These are phyloP conservation scores for Platysteira castanea DNA, from an alignment of 2,113 vertebrate species.

Conservation along the genomic window DNA sequence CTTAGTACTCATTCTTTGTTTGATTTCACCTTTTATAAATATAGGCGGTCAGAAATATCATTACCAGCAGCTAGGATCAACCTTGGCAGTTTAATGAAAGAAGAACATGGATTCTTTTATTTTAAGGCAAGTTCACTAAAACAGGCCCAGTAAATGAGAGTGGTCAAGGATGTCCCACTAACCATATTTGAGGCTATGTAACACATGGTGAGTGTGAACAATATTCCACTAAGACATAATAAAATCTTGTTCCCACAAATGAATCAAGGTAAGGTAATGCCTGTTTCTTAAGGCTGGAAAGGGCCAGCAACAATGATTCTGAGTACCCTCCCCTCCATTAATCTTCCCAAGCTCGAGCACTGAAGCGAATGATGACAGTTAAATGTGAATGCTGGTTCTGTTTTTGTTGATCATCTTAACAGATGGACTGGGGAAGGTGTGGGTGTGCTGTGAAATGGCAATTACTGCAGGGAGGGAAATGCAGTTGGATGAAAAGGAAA, in stretches of 20 bases:
- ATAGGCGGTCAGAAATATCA: neutral
- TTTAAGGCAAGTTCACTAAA: neutral
- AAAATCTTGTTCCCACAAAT: neutral
- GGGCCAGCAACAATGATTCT: neutral
- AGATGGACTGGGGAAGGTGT: constrained; percentile 59
- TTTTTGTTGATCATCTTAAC: constrained; percentile 46
- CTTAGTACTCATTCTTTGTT: neutral
- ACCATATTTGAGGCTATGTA: neutral
- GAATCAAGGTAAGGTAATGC: neutral
- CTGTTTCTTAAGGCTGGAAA: constrained; percentile 3
- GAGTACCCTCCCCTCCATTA: neutral
- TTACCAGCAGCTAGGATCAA: neutral
- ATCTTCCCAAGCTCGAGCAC: neutral
- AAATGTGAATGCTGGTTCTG: neutral
- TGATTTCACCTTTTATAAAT: neutral
- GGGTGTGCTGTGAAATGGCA: constrained; percentile 54
- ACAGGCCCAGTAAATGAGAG: neutral
- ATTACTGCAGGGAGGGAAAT: constrained; percentile 38
- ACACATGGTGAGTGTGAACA: neutral
- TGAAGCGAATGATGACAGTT: neutral
- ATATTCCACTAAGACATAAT: neutral
- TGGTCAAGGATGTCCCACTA: neutral
- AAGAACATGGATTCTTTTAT: neutral
- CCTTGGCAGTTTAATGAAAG: neutral
- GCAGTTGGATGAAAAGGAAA: constrained; percentile 1